These are phyloP conservation scores for Helicolenus hilgendorfi DNA, from an alignment of 2,797 vertebrate genomes.

Conservation along the genomic window DNA sequence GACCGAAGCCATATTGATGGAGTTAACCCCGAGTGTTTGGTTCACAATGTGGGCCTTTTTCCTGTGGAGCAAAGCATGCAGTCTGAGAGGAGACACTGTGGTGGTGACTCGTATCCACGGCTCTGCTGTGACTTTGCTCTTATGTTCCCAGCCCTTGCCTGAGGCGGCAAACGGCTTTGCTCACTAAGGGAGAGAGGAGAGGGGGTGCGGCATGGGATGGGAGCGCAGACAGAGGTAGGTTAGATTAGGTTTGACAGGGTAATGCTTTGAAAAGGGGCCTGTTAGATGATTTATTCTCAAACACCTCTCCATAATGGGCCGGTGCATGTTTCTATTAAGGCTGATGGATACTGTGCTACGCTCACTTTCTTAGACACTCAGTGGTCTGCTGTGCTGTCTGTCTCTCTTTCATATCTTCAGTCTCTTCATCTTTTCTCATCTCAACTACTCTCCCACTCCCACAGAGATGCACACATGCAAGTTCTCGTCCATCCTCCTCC, in stretches of 20 bases:
- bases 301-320: conserved; percentile 80
- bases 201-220: conserved; percentile 50
- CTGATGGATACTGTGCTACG: conserved; percentile 67
- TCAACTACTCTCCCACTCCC: conserved; percentile 61
- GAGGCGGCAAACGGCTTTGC: conserved; percentile 86
- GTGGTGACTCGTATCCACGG: conserved; percentile 67
- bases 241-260: conserved; percentile 87
- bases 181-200: conserved; percentile 70
- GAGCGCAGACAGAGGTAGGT: conserved; percentile 75
- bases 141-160: conserved; percentile 88
- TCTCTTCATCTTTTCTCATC: conserved; percentile 57
- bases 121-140: conserved; percentile 87
- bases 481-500: conserved; percentile 40
- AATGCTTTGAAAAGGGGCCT: conserved; percentile 83
- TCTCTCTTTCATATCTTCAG: conserved; percentile 51
- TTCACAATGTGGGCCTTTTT: conserved; percentile 34
- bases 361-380: conserved; percentile 78
- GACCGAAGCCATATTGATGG: conserved; percentile 39
- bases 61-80: conserved; percentile 41
- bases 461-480: conserved; percentile 66
- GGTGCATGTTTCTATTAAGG: conserved; percentile 83
- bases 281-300: conserved; percentile 88
- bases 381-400: conserved; percentile 50
- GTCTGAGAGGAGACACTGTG: conserved; percentile 64
- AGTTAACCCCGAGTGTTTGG: conserved; percentile 46